Conservation (phyloP, 2,797 vertebrate genomes). For the Periophthalmus magnuspinnatus region DNA sequence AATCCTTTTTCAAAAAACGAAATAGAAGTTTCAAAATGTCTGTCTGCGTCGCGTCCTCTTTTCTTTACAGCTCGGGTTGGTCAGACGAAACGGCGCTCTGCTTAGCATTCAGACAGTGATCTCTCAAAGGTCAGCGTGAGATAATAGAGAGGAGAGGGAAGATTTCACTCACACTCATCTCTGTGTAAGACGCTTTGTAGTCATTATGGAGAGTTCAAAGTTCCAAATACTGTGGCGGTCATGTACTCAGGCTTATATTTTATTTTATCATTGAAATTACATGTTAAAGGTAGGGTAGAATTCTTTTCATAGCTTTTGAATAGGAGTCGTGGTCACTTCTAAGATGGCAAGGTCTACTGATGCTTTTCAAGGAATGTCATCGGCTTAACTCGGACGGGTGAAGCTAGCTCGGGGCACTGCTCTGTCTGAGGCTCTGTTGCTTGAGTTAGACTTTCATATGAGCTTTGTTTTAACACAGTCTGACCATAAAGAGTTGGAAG, state of each 20-base stretch:
- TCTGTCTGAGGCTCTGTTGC: too few species aligned
- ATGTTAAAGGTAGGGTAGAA: not conserved
- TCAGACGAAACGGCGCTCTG: not conserved
- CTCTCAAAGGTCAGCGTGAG: constrained; percentile 41
- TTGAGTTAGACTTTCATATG: too few species aligned
- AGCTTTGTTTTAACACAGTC: too few species aligned
- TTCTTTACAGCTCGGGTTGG: not conserved
- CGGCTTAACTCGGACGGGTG: too few species aligned
- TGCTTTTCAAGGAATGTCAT: too few species aligned
- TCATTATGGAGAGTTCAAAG: not conserved
- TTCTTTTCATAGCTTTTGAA: not conserved
- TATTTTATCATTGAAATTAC: not conserved
- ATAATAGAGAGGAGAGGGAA: constrained; percentile 17
- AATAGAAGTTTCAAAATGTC: not conserved
- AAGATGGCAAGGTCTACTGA: too few species aligned
- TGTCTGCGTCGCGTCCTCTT: not conserved
- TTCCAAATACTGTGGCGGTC: not conserved
- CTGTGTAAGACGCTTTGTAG: not conserved
- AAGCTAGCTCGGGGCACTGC: too few species aligned
- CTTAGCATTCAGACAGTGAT: constrained; percentile 11
- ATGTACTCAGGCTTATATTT: not conserved
- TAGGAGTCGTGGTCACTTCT: not conserved
- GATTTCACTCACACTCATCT: not conserved
- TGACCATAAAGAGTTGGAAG: too few species aligned
- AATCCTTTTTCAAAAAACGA: not conserved